These are phyloP conservation scores for Lamproptera curius DNA, from an alignment of 2,888 invertebrate genomes.

Conservation along the genomic window DNA sequence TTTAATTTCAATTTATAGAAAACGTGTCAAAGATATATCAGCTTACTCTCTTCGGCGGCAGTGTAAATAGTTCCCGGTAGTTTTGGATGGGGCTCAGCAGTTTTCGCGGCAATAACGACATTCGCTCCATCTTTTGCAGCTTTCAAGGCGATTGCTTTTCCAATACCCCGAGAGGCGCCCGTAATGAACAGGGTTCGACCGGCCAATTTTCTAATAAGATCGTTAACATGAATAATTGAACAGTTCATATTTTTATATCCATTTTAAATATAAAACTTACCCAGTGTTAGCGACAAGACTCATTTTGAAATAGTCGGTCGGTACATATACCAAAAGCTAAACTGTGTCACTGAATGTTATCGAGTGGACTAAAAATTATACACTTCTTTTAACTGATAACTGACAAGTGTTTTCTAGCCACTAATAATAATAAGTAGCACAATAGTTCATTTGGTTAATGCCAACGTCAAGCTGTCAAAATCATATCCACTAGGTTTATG, in stretches of 20 bases:
- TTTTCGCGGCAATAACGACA: constrained; percentile 94
- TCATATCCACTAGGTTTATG: too few species aligned
- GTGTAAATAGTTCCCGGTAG: constrained; percentile 95
- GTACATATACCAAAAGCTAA: constrained; percentile 5
- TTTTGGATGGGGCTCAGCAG: constrained; percentile 93
- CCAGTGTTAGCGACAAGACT: constrained; percentile 73
- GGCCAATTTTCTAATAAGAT: constrained; percentile 76
- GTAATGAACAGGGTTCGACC: constrained; percentile 96
- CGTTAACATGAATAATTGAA: constrained; percentile 22
- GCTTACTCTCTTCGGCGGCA: constrained; percentile 91
- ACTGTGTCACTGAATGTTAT: constrained; percentile 7
- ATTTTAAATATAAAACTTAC: constrained; percentile 39
- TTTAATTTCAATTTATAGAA: too few species aligned
- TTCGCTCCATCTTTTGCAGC: constrained; percentile 95
- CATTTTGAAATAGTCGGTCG: constrained; percentile 41
- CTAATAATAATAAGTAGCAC: neutral
- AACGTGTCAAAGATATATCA: constrained; percentile 2
- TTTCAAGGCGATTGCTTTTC: constrained; percentile 95
- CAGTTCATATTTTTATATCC: neutral
- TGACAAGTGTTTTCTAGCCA: neutral
- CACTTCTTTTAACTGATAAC: neutral
- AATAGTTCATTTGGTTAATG: neutral
- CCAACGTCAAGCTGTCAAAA: constrained; percentile 7
- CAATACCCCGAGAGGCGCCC: constrained; percentile 97
- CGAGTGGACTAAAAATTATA: neutral